Evolutionary conservation across 2,888 invertebrate species (phyloP).

Genomic region (Eupsilia transversa): DNA sequence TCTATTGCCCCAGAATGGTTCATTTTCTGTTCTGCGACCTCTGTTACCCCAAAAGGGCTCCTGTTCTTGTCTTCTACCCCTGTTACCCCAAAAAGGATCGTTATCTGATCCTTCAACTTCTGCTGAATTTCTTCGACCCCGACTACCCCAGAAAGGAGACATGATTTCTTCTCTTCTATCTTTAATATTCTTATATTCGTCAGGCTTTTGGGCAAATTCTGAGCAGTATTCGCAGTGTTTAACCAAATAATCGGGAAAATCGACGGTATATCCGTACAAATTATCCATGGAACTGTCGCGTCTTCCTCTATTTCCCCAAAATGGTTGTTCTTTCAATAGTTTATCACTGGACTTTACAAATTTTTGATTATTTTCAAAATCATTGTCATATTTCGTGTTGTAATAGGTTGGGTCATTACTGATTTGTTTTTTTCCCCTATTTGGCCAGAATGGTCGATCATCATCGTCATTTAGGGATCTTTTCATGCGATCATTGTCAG

Average conservation of each 20-base stretch:
- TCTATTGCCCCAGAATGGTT: slow-evolving; percentile 81
- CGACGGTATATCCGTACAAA: slow-evolving; percentile 59
- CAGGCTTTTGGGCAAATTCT: slow-evolving; percentile 47
- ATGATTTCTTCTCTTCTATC: slow-evolving; percentile 72
- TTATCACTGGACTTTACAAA: slow-evolving; percentile 67
- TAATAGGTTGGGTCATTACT: slow-evolving; percentile 53
- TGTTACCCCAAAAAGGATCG: slow-evolving; percentile 81
- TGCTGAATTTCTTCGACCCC: slow-evolving; percentile 61
- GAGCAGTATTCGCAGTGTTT: slow-evolving; percentile 70
- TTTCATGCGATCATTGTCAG: slow-evolving; percentile 75
- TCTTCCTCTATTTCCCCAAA: slow-evolving; percentile 85
- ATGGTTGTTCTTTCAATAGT: slow-evolving; percentile 79
- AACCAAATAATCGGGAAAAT: slow-evolving; percentile 65
- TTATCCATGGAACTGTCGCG: slow-evolving; percentile 77
- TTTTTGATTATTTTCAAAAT: slow-evolving; percentile 63
- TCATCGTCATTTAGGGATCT: slow-evolving; percentile 77
- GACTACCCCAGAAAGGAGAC: slow-evolving; percentile 70
- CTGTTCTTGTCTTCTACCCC: slow-evolving; percentile 75
- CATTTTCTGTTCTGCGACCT: slow-evolving; percentile 70
- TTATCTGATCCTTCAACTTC: slow-evolving; percentile 58
- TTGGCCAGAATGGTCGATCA: slow-evolving; percentile 77
- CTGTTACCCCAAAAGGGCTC: slow-evolving; percentile 81
- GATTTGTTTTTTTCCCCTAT: slow-evolving; percentile 74
- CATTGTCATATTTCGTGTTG: slow-evolving; percentile 56
- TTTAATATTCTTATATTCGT: slow-evolving; percentile 61